Conservation (phyloP, 2,797 vertebrate species). For the Lemur catta region DNA sequence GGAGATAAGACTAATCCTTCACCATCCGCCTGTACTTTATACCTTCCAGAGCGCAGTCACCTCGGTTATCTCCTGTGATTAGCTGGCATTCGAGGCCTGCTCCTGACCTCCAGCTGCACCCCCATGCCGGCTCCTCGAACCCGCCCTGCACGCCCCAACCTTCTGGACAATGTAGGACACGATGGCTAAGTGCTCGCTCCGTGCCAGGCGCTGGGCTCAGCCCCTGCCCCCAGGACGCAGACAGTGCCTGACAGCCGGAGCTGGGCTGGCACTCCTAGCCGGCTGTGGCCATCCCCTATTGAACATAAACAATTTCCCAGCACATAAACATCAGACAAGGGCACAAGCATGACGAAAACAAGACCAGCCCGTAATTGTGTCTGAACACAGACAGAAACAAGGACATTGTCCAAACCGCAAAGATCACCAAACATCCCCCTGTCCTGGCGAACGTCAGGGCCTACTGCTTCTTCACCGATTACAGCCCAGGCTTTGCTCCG, state of each 20-base stretch:
- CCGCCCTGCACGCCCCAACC: not conserved
- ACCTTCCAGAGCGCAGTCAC: not conserved
- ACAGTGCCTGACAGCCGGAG: not conserved
- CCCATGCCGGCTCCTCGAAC: not conserved
- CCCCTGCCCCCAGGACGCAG: not conserved
- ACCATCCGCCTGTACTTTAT: not conserved
- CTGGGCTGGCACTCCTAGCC: not conserved
- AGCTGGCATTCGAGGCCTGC: not conserved
- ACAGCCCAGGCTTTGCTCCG: no score
- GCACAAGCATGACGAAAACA: slow-evolving; percentile 30
- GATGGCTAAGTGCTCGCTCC: not conserved
- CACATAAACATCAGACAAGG: not conserved
- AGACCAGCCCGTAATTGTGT: not conserved
- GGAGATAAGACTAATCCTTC: slow-evolving; percentile 64
- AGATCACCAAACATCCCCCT: not conserved
- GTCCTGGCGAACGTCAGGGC: not conserved
- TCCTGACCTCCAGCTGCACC: not conserved
- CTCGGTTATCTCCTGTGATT: not conserved
- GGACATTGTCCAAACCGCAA: not conserved
- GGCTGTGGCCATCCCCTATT: not conserved
- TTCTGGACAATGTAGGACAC: not conserved
- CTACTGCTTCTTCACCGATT: not conserved
- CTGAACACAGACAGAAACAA: slow-evolving; percentile 17
- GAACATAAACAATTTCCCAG: not conserved
- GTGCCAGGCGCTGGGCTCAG: not conserved